Conservation (phyloP, 2,113 vertebrate genomes). For the Muscicapa adusta region DNA sequence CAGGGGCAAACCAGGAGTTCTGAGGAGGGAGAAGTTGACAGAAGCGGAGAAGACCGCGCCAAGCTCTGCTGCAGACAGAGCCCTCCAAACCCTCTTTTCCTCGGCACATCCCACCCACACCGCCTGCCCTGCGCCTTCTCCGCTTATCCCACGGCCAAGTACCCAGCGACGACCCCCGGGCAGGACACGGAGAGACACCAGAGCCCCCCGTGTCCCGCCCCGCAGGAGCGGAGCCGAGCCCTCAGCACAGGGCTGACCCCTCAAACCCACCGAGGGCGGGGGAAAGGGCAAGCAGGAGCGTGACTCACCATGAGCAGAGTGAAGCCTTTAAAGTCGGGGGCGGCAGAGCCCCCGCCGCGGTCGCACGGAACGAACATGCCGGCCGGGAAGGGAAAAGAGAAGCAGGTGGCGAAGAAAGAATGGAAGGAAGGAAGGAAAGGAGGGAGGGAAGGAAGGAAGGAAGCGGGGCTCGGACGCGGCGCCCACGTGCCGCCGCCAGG, state of each 20-base stretch:
- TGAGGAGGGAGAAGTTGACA: not conserved
- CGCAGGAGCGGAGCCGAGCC: not conserved
- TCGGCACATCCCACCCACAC: not conserved
- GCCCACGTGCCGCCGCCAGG: not conserved
- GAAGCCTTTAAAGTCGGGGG: conserved; percentile 73
- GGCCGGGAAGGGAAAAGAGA: not conserved
- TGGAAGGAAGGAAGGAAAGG: not conserved
- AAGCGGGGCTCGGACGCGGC: not conserved
- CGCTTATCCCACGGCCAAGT: not conserved
- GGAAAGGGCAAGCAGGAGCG: no score
- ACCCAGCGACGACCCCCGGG: no score
- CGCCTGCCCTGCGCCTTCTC: not conserved
- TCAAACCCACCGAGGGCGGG: no score
- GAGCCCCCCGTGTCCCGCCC: not conserved
- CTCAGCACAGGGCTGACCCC: not conserved
- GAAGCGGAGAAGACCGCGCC: no score
- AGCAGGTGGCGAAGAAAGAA: not conserved
- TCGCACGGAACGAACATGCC: conserved; percentile 82
- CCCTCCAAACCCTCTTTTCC: not conserved
- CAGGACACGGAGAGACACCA: no score
- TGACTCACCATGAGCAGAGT: conserved; percentile 86
- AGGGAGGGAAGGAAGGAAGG: not conserved
- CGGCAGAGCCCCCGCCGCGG: not conserved
- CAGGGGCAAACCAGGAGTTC: not conserved
- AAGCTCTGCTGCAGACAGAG: not conserved